Conservation (phyloP, 1,140 invertebrate genomes). For the Musca domestica region DNA sequence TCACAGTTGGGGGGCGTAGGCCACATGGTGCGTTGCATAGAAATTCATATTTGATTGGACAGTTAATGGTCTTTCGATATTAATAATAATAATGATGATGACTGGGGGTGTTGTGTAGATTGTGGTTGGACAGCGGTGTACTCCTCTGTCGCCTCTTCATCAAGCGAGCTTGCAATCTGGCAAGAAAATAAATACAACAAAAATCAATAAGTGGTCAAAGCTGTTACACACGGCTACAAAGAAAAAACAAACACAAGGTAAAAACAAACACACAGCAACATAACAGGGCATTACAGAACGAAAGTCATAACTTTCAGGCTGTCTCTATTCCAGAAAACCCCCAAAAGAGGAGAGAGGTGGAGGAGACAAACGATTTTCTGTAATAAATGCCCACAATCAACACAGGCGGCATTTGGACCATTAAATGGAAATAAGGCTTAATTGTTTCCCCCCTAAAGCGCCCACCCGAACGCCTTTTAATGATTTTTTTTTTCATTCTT, state of each 20-base stretch:
- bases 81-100: constrained; percentile 20
- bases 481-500: background rate
- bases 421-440: constrained; percentile 54
- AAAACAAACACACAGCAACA: too few species aligned
- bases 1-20: constrained; percentile 50
- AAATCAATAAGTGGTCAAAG: background rate
- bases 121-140: background rate
- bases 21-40: constrained; percentile 41
- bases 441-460: constrained; percentile 49
- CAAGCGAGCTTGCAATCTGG: background rate
- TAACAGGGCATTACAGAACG: too few species aligned
- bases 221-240: too few species aligned
- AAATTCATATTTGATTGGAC: constrained; percentile 31
- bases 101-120: constrained; percentile 16
- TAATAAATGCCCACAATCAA: constrained; percentile 53
- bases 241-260: too few species aligned
- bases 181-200: too few species aligned
- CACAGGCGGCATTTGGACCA: constrained; percentile 52
- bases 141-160: background rate
- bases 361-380: background rate
- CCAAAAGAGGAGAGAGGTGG: too few species aligned
- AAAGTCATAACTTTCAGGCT: too few species aligned
- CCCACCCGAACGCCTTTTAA: constrained; percentile 26
- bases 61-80: constrained; percentile 28
- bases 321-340: too few species aligned